Base-by-base conservation (phyloP, 2,113 vertebrate species). In the Orcinus orca region DNA sequence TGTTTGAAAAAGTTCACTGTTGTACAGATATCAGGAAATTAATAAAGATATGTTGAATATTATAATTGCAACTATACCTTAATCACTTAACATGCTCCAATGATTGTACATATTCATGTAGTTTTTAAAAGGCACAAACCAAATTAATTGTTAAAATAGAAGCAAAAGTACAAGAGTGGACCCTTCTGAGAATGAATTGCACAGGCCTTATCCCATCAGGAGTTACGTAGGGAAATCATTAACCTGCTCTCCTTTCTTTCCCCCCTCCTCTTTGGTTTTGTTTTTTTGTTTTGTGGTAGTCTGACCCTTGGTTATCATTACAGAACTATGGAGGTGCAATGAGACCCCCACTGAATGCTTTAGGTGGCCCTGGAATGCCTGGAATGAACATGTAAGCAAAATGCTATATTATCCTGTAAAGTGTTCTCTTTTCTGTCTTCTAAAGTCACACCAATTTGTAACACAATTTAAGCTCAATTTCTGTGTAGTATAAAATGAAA, bases 291-390 rank as follows among this genome's bases (percentile, higher is more conserved):
- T 99, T 99, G 98, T 99, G 99, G 98, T 99, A 99, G 99, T 99
- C 99, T 99, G 99, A 99, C 98, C 99, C 99, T 98, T 99, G 99
- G 98, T 98, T 98, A 98, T 99, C 98, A 97, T 99, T 99, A 97
- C 99, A 99, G 99, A 99, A 98, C 98, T 99, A 99, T 98, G 99
- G 99, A 98, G 99, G 99, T 98, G 99, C 99, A 98, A 99, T 99
- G 99, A 99, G 99, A 98, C 99, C 99, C 97, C 99, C 99, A 67
- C 99, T 99, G 97, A 99, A 99, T 98, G 99, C 99, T 98, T 98
- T 99, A 98, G 99, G 99, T 98, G 99, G 99, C 93, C 99, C 99
- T 9, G 99, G 99, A 97, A 99, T 99, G 99, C 99, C 99, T 98
- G 99, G 99, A 97, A 99, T 99, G 99, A 99, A 99, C 98, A 99